These are phyloP conservation scores for Drosophila saltans DNA, from an alignment of 1,140 invertebrate genomes.

Conservation along the genomic window DNA sequence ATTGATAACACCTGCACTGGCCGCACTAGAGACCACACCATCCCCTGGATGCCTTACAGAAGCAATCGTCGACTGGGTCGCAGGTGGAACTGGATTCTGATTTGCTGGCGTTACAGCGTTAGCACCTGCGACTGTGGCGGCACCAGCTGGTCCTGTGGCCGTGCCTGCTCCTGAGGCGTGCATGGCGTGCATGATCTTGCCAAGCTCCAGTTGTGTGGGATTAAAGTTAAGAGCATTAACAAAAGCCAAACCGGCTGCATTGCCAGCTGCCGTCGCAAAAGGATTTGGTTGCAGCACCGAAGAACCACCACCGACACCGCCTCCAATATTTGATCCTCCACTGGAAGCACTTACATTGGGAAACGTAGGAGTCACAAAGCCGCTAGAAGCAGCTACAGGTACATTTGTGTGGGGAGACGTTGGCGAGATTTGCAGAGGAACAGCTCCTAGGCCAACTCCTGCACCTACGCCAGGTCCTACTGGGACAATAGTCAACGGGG, in stretches of 20 bases:
- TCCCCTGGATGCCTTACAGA: constrained; percentile 30
- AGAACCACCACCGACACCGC: constrained; percentile 27
- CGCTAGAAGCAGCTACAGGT: constrained; percentile 75
- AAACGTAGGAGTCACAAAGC: constrained; percentile 73
- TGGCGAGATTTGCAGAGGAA: constrained; percentile 56
- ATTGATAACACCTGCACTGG: constrained; percentile 61
- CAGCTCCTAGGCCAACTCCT: constrained; percentile 8
- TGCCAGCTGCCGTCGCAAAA: constrained; percentile 56
- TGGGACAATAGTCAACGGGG: constrained; percentile 64
- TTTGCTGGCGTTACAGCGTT: constrained; percentile 19
- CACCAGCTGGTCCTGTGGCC: constrained; percentile 2
- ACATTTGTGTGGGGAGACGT: constrained; percentile 65
- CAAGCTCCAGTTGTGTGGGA: constrained; percentile 62
- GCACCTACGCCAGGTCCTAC: constrained; percentile 27
- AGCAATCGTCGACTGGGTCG: constrained; percentile 22
- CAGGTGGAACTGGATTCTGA: constrained; percentile 19
- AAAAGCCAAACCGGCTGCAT: constrained; percentile 54
- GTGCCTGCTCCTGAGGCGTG: constrained; percentile 20
- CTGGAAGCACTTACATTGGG: constrained; percentile 42
- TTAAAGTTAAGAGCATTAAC: constrained; percentile 65
- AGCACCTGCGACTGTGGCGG: constrained; percentile 11
- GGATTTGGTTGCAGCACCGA: constrained; percentile 75
- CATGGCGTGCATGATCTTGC: constrained; percentile 74
- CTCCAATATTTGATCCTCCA: constrained; percentile 12
- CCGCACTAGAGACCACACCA: constrained; percentile 24